Evolutionary conservation across 2,113 vertebrate genomes (phyloP).

Genomic region (Lonchura striata): DNA sequence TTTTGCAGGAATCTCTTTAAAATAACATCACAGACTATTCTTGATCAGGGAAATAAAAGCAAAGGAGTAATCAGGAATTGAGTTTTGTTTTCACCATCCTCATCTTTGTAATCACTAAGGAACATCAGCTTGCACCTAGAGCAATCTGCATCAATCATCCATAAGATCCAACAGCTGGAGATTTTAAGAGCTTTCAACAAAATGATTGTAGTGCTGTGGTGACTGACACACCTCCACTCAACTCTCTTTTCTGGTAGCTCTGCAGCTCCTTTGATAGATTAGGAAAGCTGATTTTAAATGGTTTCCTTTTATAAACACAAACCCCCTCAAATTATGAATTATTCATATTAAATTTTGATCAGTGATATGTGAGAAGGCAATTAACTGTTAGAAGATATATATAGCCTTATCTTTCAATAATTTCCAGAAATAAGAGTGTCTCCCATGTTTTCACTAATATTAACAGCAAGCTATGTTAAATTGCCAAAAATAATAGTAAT

Average conservation of each 20-base stretch:
- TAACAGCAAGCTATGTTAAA: not conserved
- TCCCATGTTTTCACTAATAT: not conserved
- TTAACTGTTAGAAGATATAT: not conserved
- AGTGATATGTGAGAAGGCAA: not conserved
- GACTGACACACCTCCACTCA: not conserved
- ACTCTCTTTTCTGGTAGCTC: not conserved
- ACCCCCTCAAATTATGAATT: not conserved
- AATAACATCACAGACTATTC: fast-evolving
- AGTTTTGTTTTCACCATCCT: not conserved
- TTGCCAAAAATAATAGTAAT: not conserved
- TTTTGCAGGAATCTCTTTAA: not conserved
- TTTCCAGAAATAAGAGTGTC: not conserved
- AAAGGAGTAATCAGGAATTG: not conserved
- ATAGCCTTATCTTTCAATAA: not conserved
- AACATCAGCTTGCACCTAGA: not conserved
- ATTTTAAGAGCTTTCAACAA: not conserved
- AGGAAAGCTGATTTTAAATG: not conserved
- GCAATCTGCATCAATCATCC: not conserved
- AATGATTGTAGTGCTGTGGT: not conserved
- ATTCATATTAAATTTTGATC: not conserved
- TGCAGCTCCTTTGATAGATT: not conserved
- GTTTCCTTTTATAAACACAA: not conserved
- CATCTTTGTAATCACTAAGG: not conserved
- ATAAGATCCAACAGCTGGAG: not conserved
- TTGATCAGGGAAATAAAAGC: not conserved